phyloP scores from a whole-genome alignment of 2,113 vertebrate genomes.

The Carollia perspicillata region DNA sequence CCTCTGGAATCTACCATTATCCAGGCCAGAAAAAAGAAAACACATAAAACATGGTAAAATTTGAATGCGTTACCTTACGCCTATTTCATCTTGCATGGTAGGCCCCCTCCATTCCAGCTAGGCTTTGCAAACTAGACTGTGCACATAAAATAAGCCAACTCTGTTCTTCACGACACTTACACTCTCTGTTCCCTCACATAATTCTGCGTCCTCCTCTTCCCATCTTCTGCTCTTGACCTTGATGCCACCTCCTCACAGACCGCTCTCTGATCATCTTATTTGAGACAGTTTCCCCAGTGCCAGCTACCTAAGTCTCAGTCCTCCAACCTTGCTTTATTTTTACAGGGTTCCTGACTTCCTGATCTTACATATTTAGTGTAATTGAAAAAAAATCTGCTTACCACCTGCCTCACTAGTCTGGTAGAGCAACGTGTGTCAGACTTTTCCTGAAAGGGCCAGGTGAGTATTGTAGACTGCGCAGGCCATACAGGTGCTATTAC shows the following conservation, averaged over 20 bases:
- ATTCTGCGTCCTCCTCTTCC: not conserved
- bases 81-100: not conserved
- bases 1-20: not conserved
- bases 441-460: not conserved
- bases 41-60: rapidly evolving
- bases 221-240: not conserved
- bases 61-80: not conserved
- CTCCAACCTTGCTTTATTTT: not conserved
- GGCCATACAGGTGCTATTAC: too few species aligned
- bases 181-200: not conserved
- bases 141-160: not conserved
- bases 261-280: not conserved
- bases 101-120: not conserved
- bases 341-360: not conserved
- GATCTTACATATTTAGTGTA: not conserved
- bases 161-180: not conserved
- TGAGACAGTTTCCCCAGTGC: not conserved
- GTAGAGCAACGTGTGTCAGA: not conserved
- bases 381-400: not conserved
- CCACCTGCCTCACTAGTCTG: not conserved
- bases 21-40: not conserved
- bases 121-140: not conserved
- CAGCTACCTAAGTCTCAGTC: not conserved
- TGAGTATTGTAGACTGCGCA: not conserved
- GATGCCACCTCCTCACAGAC: not conserved